Evolutionary conservation across 2,797 vertebrate genomes (phyloP), one percentile per base, ranked within the genome.

Genomic region (Tarsius wallacei): DNA sequence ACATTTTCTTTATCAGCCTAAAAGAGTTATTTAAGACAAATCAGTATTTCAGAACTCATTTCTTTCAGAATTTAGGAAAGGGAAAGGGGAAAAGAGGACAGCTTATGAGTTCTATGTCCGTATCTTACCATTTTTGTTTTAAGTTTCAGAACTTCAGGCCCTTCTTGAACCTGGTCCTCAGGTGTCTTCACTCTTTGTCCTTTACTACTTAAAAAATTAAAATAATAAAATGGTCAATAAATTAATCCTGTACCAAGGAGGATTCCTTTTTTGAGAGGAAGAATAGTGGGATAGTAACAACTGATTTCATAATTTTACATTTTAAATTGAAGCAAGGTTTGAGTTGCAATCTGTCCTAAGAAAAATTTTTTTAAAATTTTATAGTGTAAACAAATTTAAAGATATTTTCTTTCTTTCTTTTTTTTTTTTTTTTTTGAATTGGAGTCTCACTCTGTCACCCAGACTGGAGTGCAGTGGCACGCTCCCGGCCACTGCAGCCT

Each of bases 1-100:
- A 96, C 63, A 95, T 99, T 99, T 97, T 99, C 98, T 98, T 98
- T 99, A 88, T 98, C 98, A 88, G 98, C 98, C 98, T 99, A 96
- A 71, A 98, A 98, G 53, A 98, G 70, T 98, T 96, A 49, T 74
- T 74, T 94, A 49, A 96, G 31, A 97, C 53, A 95, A 95, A 85
- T 93, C 26, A 94, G 26, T 94, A 80, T 63, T 85, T 97, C 57
- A 94, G 71, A 91, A 95, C 2, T 94, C 13, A 80, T 84, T 91
- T 91, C 53, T 93, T 87, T 94, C 76, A 93, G n/a, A 42, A 42
- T 49, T 57, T 80, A 53, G 13, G 21, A 87, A 90, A 92, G 63
- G 63, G 33, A 66, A 90, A 51, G 16, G 12, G 31, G 14, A 2
- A 8, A 71, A 71, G 71, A 11, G 8, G 24, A 63, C 4, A 51